These are phyloP conservation scores for Heliocidaris tuberculata DNA, from an alignment of 35 echinoderm and acorn worm genomes.

Conservation along the genomic window DNA sequence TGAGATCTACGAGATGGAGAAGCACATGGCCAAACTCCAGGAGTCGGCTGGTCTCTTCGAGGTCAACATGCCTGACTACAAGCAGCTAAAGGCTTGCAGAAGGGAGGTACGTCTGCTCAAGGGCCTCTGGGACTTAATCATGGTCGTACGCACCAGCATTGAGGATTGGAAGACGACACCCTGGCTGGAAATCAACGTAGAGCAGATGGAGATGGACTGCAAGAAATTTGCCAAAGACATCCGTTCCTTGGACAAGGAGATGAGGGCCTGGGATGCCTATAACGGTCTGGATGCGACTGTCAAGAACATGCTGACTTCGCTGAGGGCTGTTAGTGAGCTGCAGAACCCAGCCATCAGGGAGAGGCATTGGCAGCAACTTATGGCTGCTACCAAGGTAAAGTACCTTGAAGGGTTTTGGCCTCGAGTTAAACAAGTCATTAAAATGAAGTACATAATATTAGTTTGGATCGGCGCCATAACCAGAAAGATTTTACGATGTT, in stretches of 20 bases:
- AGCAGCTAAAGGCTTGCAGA: conserved; percentile 91
- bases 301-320: conserved; percentile 99
- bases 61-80: conserved; percentile 90
- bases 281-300: conserved; percentile 86
- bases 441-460: neutral
- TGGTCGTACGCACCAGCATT: conserved; percentile 82
- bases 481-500: neutral
- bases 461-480: neutral
- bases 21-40: conserved; percentile 78
- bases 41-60: conserved; percentile 95
- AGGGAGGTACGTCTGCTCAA: conserved; percentile 87
- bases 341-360: conserved; percentile 99
- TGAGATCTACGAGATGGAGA: conserved; percentile 86
- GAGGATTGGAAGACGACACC: conserved; percentile 95
- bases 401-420: neutral
- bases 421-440: neutral
- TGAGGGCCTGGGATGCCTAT: conserved; percentile 98
- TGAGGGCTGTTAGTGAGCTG: conserved; percentile 94
- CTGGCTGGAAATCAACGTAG: conserved; percentile 98
- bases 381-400: conserved; percentile 93
- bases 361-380: conserved; percentile 99
- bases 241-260: conserved; percentile 94
- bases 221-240: conserved; percentile 99
- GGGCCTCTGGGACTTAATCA: conserved; percentile 91
- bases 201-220: conserved; percentile 99